Evolutionary conservation across 2,888 invertebrate genomes (phyloP).

Genomic region (Clitarchus hookeri): DNA sequence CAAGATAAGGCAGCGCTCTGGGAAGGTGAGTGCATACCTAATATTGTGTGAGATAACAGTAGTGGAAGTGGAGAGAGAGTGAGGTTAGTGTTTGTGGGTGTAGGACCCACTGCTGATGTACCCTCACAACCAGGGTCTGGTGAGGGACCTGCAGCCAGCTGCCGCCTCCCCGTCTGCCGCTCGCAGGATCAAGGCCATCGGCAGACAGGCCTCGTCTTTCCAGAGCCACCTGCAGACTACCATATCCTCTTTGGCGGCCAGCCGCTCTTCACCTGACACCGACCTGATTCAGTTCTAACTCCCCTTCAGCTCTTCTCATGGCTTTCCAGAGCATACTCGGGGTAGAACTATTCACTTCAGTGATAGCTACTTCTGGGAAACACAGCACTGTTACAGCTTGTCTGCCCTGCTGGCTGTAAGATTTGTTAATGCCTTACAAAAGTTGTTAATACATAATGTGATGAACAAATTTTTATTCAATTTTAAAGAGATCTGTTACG

Average conservation of each 20-base stretch:
- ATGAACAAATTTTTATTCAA: too few species aligned
- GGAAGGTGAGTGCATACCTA: slow-evolving; percentile 57
- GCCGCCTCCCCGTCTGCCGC: slow-evolving; percentile 23
- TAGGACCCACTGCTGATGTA: slow-evolving; percentile 62
- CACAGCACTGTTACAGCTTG: too few species aligned
- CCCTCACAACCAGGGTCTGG: slow-evolving; percentile 63
- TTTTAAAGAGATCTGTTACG: too few species aligned
- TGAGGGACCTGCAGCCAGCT: slow-evolving; percentile 50
- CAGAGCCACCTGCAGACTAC: slow-evolving; percentile 33
- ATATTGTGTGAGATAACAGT: background rate
- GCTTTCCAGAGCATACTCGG: too few species aligned
- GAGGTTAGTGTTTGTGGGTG: slow-evolving; percentile 29
- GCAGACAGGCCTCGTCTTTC: slow-evolving; percentile 33
- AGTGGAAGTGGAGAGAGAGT: background rate
- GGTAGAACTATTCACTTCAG: too few species aligned
- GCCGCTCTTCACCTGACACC: background rate
- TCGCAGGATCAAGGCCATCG: slow-evolving; percentile 29
- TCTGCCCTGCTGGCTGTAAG: too few species aligned
- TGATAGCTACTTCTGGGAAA: too few species aligned
- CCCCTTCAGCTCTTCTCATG: too few species aligned
- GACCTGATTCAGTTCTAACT: background rate
- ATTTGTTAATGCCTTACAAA: too few species aligned
- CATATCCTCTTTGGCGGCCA: background rate
- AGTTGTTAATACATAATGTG: too few species aligned
- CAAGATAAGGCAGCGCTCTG: slow-evolving; percentile 68